Percentiles rank a stretch among this genome's conserved stretches.
phyloP scores from a whole-genome alignment of 2,888 invertebrate genomes.

The Lutraria lutraria region DNA sequence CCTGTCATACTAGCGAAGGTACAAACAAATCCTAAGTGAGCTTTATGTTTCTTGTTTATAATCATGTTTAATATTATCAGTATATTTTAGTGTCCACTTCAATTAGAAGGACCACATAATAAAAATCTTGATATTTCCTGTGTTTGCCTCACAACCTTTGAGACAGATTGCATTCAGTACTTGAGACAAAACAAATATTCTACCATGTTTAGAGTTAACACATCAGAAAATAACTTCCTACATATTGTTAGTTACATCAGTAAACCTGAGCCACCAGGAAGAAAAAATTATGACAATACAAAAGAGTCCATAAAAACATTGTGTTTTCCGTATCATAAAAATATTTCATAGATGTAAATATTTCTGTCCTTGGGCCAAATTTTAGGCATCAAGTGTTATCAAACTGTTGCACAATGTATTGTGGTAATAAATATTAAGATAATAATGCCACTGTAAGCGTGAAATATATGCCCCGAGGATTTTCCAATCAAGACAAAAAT shows the following conservation, averaged over 20 bases:
- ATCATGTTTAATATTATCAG: background rate
- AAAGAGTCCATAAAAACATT: background rate
- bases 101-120: background rate
- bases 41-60: background rate
- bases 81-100: background rate
- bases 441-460: background rate
- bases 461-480: background rate
- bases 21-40: background rate
- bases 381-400: background rate
- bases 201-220: background rate
- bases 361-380: background rate
- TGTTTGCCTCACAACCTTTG: background rate
- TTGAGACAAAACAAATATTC: background rate
- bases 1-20: background rate
- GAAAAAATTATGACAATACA: background rate
- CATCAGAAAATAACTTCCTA: background rate
- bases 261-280: background rate
- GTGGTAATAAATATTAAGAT: background rate
- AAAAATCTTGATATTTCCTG: background rate
- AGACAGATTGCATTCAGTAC: background rate
- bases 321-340: background rate
- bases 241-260: background rate
- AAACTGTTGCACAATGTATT: background rate
- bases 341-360: background rate
- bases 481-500: background rate